Percentiles rank a stretch among this genome's conserved stretches.
Evolutionary conservation across 35 echinoderm and acorn worm genomes (phyloP).

Genomic region (Acanthaster planci): DNA sequence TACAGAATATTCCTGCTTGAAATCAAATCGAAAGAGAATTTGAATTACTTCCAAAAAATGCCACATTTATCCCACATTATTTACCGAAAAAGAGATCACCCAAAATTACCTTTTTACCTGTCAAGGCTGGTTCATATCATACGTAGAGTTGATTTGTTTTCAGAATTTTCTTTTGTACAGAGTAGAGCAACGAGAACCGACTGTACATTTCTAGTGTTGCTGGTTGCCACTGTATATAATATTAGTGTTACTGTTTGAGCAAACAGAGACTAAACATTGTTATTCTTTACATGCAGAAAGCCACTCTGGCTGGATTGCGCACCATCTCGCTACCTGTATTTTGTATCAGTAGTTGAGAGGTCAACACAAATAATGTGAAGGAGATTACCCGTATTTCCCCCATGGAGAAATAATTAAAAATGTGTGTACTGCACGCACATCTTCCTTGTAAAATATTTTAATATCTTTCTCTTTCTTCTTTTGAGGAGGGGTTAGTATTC

Average conservation of each 20-base stretch:
- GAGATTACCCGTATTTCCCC: slow-evolving; percentile 1
- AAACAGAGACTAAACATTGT: neutral
- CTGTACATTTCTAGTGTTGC: slow-evolving; percentile 22
- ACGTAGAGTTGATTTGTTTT: neutral
- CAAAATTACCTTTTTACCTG: neutral
- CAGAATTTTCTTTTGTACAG: neutral
- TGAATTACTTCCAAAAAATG: no score
- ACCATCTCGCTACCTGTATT: neutral
- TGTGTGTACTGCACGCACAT: slow-evolving; percentile 18
- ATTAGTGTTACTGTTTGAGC: neutral
- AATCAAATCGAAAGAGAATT: no score
- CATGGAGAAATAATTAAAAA: slow-evolving; percentile 24
- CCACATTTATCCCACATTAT: neutral
- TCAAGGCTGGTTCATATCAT: neutral
- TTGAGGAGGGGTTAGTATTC: no score
- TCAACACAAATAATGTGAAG: neutral
- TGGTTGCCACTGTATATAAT: slow-evolving; percentile 23
- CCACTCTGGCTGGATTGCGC: neutral
- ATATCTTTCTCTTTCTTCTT: no score
- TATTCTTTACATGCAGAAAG: neutral
- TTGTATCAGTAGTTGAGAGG: neutral
- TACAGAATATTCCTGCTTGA: no score
- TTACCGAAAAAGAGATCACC: neutral
- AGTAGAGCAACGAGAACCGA: slow-evolving; percentile 2
- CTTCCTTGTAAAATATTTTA: slow-evolving; percentile 15